Conservation (phyloP, 2,888 invertebrate genomes). For the Aleiodes leptofemur region DNA sequence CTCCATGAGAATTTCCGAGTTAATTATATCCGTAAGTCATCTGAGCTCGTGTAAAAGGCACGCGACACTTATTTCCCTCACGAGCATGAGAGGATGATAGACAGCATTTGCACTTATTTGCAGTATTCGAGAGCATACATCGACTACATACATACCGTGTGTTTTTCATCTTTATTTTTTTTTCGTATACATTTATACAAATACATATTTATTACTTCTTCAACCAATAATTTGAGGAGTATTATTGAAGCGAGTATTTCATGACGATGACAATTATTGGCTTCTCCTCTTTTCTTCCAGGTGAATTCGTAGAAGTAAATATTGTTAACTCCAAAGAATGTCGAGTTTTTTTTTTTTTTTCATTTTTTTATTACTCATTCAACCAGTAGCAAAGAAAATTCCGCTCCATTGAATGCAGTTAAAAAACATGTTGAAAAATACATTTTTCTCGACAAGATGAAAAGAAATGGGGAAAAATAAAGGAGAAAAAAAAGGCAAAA, state of each 20-base stretch:
- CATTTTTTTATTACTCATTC: no score
- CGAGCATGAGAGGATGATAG: slow-evolving; percentile 9
- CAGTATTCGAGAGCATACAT: neutral
- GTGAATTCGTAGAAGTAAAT: no score
- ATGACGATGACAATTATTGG: no score
- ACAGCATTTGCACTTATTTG: slow-evolving; percentile 20
- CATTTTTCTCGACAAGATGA: neutral
- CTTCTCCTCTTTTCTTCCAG: no score
- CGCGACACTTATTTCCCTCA: slow-evolving; percentile 30
- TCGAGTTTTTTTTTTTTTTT: no score
- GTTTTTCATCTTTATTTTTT: neutral
- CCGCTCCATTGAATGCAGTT: no score
- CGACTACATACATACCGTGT: neutral
- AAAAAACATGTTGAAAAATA: neutral
- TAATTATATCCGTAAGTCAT: slow-evolving; percentile 29
- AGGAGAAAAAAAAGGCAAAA: neutral
- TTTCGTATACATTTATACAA: neutral
- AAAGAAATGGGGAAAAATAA: neutral
- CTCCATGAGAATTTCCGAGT: slow-evolving; percentile 15
- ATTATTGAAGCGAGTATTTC: no score
- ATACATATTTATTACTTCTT: no score
- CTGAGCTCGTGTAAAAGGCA: slow-evolving; percentile 28
- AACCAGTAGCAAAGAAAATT: no score
- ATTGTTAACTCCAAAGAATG: no score
- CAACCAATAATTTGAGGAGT: no score